Evolutionary conservation across 2,888 invertebrate genomes (phyloP).

Genomic region (Thera britannica): DNA sequence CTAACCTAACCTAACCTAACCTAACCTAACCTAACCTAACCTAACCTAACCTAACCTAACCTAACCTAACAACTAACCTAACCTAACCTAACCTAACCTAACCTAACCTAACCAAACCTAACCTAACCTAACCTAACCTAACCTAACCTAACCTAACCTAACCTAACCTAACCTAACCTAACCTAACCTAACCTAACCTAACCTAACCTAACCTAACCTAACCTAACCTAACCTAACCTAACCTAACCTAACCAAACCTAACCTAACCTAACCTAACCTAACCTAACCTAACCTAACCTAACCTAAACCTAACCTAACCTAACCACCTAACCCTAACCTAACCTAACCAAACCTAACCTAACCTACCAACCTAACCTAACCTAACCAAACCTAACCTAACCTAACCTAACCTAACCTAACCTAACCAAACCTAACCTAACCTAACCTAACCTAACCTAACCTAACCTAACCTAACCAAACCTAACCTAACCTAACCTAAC

Average conservation of each 20-base stretch:
- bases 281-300: constrained; percentile 41
- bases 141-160: too few relatives aligned
- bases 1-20: too few relatives aligned
- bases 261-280: constrained; percentile 33
- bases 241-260: constrained; percentile 39
- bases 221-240: constrained; percentile 38
- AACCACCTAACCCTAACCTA: constrained; percentile 41
- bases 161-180: too few relatives aligned
- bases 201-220: constrained; percentile 43
- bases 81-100: too few relatives aligned
- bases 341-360: constrained; percentile 44
- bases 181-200: constrained; percentile 31
- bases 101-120: too few relatives aligned
- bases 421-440: constrained; percentile 27
- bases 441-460: constrained; percentile 25
- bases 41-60: too few relatives aligned
- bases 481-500: constrained; percentile 43
- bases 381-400: constrained; percentile 37
- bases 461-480: constrained; percentile 42
- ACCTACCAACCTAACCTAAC: constrained; percentile 42
- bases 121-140: too few relatives aligned
- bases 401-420: constrained; percentile 34
- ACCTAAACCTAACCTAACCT: constrained; percentile 41
- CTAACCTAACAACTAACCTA: too few relatives aligned
- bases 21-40: too few relatives aligned